phyloP scores from a whole-genome alignment of 2,113 vertebrate species.

The Polypterus bichir region DNA sequence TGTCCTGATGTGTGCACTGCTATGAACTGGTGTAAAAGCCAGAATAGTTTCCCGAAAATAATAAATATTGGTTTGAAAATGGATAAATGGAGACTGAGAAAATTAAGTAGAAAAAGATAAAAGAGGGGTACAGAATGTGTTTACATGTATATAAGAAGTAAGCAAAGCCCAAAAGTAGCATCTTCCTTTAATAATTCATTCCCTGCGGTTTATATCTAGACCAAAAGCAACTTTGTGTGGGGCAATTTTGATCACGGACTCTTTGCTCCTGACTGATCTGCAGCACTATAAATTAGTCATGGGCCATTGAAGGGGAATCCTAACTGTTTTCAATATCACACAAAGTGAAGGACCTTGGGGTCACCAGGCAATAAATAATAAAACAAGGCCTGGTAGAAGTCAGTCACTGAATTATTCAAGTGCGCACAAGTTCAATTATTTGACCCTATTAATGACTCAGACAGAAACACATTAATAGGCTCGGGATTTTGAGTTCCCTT shows the following conservation, averaged over 20 bases:
- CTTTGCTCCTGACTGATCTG: neutral
- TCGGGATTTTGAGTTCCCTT: neutral
- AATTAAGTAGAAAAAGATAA: too few species aligned
- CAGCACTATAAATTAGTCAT: neutral
- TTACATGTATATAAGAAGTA: too few species aligned
- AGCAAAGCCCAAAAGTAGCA: too few species aligned
- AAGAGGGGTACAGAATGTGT: too few species aligned
- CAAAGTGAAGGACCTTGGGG: neutral
- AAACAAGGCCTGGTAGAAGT: neutral
- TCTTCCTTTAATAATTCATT: too few species aligned
- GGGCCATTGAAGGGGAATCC: neutral
- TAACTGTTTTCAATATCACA: slow-evolving; percentile 1
- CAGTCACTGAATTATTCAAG: neutral
- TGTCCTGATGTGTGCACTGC: too few species aligned
- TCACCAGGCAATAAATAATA: slow-evolving; percentile 6
- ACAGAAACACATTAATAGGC: slow-evolving; percentile 1
- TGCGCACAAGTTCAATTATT: neutral
- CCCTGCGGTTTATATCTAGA: too few species aligned
- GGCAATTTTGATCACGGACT: neutral
- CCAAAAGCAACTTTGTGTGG: too few species aligned
- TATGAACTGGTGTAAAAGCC: too few species aligned
- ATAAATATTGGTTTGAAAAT: too few species aligned
- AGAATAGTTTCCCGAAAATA: too few species aligned
- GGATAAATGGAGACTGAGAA: too few species aligned
- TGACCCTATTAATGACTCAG: neutral